These are phyloP conservation scores for Siderastrea siderea DNA, from an alignment of 92 coral and sea anemone genomes.

Conservation along the genomic window DNA sequence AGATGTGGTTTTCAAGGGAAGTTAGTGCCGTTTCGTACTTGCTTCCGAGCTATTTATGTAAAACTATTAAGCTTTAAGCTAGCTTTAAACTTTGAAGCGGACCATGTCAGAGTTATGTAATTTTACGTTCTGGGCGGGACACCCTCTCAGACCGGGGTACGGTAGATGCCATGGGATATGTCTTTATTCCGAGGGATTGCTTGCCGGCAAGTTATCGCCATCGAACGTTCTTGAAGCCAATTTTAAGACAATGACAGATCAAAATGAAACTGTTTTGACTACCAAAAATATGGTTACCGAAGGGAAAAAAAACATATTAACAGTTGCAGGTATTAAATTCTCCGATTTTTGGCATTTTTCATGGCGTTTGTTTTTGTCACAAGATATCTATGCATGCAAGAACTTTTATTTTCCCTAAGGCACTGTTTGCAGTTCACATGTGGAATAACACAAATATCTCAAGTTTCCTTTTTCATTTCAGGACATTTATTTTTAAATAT, in stretches of 20 bases:
- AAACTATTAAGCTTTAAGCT: too few relatives aligned
- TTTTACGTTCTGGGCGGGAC: neutral
- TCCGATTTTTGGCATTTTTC: neutral
- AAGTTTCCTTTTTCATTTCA: neutral
- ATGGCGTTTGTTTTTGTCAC: neutral
- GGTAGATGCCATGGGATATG: neutral
- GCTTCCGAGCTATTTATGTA: too few relatives aligned
- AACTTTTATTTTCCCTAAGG: too few relatives aligned
- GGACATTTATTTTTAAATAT: neutral
- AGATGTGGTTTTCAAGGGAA: too few relatives aligned
- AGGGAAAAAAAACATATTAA: neutral
- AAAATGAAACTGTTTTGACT: neutral
- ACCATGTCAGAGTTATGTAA: neutral
- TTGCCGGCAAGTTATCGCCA: neutral
- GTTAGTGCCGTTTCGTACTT: too few relatives aligned
- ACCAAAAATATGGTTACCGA: neutral
- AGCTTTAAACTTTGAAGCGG: neutral
- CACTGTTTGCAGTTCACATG: neutral
- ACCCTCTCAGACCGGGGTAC: neutral
- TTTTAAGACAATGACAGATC: neutral
- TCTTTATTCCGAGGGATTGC: neutral
- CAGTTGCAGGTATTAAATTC: neutral
- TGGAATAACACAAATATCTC: neutral
- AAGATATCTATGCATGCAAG: neutral
- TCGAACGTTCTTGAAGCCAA: neutral